Evolutionary conservation across 2,888 invertebrate genomes (phyloP).

Genomic region (Ischnura elegans): DNA sequence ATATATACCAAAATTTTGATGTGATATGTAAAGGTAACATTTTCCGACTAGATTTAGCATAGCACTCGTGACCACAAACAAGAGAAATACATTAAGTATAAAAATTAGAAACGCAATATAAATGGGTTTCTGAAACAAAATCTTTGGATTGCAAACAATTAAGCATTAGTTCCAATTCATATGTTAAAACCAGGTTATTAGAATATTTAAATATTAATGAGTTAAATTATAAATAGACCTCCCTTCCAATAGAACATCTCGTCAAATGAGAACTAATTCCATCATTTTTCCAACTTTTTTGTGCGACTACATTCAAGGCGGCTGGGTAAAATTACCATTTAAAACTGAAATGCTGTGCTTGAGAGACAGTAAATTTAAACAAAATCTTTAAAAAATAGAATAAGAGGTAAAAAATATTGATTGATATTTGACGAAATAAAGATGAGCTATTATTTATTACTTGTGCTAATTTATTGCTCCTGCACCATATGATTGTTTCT

Average conservation of each 20-base stretch:
- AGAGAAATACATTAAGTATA: neutral
- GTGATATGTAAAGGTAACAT: constrained; percentile 26
- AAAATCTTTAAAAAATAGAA: neutral
- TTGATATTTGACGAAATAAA: neutral
- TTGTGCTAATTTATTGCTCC: neutral
- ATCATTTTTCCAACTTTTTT: neutral
- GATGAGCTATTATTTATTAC: too few species aligned
- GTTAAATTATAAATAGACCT: neutral
- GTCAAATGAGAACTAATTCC: neutral
- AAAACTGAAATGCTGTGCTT: neutral
- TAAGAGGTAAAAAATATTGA: neutral
- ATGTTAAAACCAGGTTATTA: neutral
- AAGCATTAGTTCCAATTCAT: neutral
- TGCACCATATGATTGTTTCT: neutral
- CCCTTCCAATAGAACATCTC: neutral
- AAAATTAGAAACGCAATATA: neutral
- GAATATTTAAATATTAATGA: neutral
- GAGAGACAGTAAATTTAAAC: neutral
- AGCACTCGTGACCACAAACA: neutral
- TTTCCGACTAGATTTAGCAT: neutral
- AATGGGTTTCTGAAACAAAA: neutral
- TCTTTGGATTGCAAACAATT: constrained; percentile 1
- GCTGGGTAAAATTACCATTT: neutral
- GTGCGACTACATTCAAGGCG: neutral
- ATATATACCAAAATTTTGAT: neutral